Evolutionary conservation across 1,140 invertebrate genomes (phyloP), one percentile per base, ranked within the genome.

Genomic region (Melitaea cinxia): DNA sequence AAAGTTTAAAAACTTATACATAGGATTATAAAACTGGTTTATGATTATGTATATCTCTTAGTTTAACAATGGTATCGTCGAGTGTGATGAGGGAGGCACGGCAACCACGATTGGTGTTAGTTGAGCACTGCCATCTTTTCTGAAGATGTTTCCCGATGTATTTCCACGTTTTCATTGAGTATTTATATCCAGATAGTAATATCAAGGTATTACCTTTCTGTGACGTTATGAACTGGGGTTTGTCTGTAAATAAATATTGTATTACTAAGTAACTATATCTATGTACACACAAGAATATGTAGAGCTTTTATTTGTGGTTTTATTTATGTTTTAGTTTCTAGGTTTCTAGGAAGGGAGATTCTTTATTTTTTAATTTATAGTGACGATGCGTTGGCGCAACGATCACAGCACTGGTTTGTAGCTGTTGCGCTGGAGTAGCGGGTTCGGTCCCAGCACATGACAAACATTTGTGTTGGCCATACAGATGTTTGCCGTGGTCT

Each of bases 71-170:
- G 0, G 49, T 28, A 33, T 79, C 64, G 12, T 71, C 70, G 1
- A 79, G n/a, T 1, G 77, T 83, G 28, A 65, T 69, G 0, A 83
- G 24, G 6, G 52, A 56, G 0, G 72, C 78, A 0, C 42, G 64
- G 24, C 82, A 84, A 0, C 75, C 70, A 5, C 69, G 60, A 42
- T 70, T 65, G 1, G 52, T 67, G 30, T 83, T 78, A 0, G 80
- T 80, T 3, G 81, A 79, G 17, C 83, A 84, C 23, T 63, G 62
- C 78, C 78, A 84, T 10, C 75, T 45, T 28, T 59, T 77, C 19
- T 66, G 59, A 2, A 62, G 1, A 0, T 21, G 66, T 0, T 26
- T 21, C 0, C 66, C 64, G 2, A 65, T 9, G 4, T 35, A 59
- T 19, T 69, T 68, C 17, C 54, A 58, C 12, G 37, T 70, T 42